Evolutionary conservation across 2,113 vertebrate species (phyloP).

Genomic region (Engystomops pustulosus): DNA sequence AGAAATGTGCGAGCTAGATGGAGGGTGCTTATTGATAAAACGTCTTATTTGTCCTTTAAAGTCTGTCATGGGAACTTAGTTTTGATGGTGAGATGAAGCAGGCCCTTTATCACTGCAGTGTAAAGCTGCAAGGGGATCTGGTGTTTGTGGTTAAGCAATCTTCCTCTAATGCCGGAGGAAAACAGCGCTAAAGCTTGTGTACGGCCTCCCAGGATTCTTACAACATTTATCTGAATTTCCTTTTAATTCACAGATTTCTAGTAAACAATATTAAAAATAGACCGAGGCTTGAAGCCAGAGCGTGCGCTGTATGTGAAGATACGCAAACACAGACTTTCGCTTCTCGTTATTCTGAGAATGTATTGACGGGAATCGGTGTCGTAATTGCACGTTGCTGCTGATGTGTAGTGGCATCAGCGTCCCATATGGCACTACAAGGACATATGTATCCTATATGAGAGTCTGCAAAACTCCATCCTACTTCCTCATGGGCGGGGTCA

Average conservation of each 20-base stretch:
- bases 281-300: conserved; percentile 74
- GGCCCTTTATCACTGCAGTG: conserved; percentile 23
- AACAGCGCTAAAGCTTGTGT: conserved; percentile 69
- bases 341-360: conserved; percentile 51
- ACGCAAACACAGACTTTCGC: conserved; percentile 64
- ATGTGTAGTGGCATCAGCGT: not conserved
- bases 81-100: conserved; percentile 11
- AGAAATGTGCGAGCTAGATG: not conserved
- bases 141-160: conserved; percentile 70
- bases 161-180: conserved; percentile 65
- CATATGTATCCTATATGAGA: not conserved
- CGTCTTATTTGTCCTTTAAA: conserved; percentile 14
- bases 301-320: conserved; percentile 61
- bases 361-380: conserved; percentile 48
- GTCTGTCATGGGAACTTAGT: not conserved
- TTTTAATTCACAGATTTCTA: conserved; percentile 83
- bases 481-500: not conserved
- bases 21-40: conserved; percentile 12
- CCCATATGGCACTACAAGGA: not conserved
- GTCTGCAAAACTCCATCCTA: not conserved
- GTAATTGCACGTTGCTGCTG: not conserved
- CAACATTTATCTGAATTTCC: conserved; percentile 78
- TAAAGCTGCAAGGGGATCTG: conserved; percentile 68
- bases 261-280: conserved; percentile 85
- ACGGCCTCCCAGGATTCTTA: conserved; percentile 75